These are phyloP conservation scores for Chelonia mydas DNA, from an alignment of 2,797 vertebrate genomes.

Conservation along the genomic window DNA sequence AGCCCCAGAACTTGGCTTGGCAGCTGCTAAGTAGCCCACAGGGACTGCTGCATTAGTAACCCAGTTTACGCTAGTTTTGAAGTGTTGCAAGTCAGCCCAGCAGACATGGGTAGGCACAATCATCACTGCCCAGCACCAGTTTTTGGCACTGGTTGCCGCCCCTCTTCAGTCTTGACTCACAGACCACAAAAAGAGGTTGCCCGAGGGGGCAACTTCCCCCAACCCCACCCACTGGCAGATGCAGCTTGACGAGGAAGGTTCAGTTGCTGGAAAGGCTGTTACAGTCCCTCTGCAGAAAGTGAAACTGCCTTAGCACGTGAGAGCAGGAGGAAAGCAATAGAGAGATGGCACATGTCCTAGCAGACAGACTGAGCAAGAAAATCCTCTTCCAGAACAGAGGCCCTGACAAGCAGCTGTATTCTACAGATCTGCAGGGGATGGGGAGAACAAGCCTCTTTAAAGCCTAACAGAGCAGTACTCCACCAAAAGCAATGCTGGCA, in stretches of 20 bases:
- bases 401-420: background rate
- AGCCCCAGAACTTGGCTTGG: no score
- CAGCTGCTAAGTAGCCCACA: background rate
- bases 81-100: background rate
- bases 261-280: background rate
- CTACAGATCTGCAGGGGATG: fast-evolving
- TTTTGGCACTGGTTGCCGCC: background rate
- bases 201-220: background rate
- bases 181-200: background rate
- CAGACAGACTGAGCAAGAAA: background rate
- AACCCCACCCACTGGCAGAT: background rate
- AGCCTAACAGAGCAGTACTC: background rate
- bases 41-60: background rate
- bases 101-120: background rate
- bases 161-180: background rate
- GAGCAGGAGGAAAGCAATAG: background rate
- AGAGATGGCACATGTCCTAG: background rate
- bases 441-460: background rate
- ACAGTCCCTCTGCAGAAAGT: constrained; percentile 29
- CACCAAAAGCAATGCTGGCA: background rate
- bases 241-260: background rate
- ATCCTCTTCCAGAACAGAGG: background rate
- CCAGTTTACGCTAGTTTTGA: fast-evolving
- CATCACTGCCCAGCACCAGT: fast-evolving
- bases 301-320: background rate